These are phyloP conservation scores for Cactoblastis cactorum DNA, from an alignment of 2,888 invertebrate genomes.

Conservation along the genomic window DNA sequence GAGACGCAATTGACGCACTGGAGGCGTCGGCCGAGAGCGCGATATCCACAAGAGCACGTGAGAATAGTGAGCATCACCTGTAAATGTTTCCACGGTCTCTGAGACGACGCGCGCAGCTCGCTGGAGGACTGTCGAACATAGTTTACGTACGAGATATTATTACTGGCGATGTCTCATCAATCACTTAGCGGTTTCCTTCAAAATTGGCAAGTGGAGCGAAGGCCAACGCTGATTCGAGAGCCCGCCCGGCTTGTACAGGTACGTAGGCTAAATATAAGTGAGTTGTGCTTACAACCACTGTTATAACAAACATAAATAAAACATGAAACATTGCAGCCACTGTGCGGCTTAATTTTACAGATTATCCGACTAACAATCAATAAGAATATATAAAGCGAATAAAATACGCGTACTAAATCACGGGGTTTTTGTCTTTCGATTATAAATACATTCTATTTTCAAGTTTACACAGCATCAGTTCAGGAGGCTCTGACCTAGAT, in stretches of 20 bases:
- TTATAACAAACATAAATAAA: conserved; percentile 37
- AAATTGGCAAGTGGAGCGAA: conserved; percentile 51
- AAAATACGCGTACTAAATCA: conserved; percentile 28
- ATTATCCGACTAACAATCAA: conserved; percentile 19
- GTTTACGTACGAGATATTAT: conserved; percentile 47
- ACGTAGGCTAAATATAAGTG: conserved; percentile 31
- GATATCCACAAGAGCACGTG: conserved; percentile 45
- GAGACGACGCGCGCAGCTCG: conserved; percentile 26
- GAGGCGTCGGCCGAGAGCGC: conserved; percentile 41
- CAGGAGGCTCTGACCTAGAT: conserved; percentile 65
- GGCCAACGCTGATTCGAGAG: conserved; percentile 36
- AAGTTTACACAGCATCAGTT: conserved; percentile 63
- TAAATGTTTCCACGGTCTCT: conserved; percentile 44
- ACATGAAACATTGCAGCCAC: conserved; percentile 10
- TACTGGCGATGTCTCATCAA: conserved; percentile 51
- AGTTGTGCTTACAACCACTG: conserved; percentile 17
- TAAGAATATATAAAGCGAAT: conserved; percentile 16
- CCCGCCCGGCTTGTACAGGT: conserved; percentile 44
- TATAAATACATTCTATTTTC: conserved; percentile 70
- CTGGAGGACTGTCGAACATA: conserved; percentile 38
- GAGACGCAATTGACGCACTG: conserved; percentile 53
- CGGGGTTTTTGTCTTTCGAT: conserved; percentile 38
- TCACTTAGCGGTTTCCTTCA: conserved; percentile 53
- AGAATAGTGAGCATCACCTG: conserved; percentile 63
- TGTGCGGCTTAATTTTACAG: not conserved